Percentiles rank a stretch among this genome's conserved stretches.
These are phyloP conservation scores for Solenodon paradoxus DNA, from an alignment of 2,113 vertebrate genomes.

Conservation along the genomic window DNA sequence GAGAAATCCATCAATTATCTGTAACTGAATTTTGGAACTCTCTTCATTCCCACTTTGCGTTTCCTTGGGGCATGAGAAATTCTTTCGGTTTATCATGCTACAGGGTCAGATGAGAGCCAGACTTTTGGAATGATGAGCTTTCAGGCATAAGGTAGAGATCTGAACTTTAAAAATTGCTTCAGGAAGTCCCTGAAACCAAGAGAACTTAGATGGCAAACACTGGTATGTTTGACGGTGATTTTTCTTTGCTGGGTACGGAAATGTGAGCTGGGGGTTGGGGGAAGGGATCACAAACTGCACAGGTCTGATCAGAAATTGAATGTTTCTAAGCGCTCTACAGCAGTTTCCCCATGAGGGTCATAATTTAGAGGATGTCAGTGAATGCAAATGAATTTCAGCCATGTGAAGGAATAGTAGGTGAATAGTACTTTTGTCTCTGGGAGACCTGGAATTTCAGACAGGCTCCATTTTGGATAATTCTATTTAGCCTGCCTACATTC, in stretches of 20 bases:
- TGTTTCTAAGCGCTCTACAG: neutral
- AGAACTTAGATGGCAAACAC: neutral
- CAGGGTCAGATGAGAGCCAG: conserved; percentile 33
- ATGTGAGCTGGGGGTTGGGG: conserved; percentile 5
- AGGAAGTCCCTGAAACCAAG: conserved; percentile 32
- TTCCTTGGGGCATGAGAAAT: conserved; percentile 41
- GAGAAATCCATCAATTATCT: neutral
- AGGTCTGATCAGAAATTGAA: conserved; percentile 41
- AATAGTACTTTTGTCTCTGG: conserved; percentile 59
- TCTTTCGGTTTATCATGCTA: neutral
- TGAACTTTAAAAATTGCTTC: neutral
- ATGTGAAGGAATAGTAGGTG: conserved; percentile 32
- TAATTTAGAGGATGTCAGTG: conserved; percentile 58
- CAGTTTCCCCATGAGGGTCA: conserved; percentile 34
- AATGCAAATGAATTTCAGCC: conserved; percentile 55
- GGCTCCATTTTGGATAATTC: conserved; percentile 57
- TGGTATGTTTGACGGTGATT: neutral
- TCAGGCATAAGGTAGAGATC: neutral
- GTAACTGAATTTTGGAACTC: conserved; percentile 1
- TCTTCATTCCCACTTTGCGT: conserved; percentile 8
- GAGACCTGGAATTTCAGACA: conserved; percentile 48
- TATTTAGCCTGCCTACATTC: conserved; percentile 3
- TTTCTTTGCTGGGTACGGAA: conserved; percentile 36
- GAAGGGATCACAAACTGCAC: neutral
- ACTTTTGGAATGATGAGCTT: neutral